Evolutionary conservation across 2,797 vertebrate species (phyloP).

Genomic region (Oreonectes daqikongensis): DNA sequence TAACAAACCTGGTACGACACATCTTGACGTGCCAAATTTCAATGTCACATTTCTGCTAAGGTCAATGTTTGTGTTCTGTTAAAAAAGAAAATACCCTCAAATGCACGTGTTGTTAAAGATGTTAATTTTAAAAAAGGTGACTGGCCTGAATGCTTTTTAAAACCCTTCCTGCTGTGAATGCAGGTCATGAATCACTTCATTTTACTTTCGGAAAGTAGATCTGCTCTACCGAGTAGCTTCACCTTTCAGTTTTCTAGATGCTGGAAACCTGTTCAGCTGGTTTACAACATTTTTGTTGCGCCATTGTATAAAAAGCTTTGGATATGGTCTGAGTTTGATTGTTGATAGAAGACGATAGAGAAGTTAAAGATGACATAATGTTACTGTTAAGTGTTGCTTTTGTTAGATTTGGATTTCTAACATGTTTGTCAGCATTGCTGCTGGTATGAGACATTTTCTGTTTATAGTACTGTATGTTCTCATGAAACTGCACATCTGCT

Average conservation of each 20-base stretch:
- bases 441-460: background rate
- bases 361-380: background rate
- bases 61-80: too few species aligned
- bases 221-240: background rate
- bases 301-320: background rate
- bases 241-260: background rate
- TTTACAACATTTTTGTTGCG: conserved; percentile 6
- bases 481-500: background rate
- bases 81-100: too few species aligned
- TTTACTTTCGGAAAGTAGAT: too few species aligned
- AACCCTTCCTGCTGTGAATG: too few species aligned
- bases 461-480: background rate
- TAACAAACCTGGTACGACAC: background rate
- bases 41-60: too few species aligned
- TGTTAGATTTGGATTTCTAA: background rate
- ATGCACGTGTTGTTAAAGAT: too few species aligned
- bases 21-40: too few species aligned
- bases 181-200: too few species aligned
- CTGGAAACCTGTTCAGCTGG: conserved; percentile 19
- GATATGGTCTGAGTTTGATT: background rate
- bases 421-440: background rate
- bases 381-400: background rate
- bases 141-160: too few species aligned
- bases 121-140: too few species aligned
- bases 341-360: background rate